These are phyloP conservation scores for Spodoptera litura DNA, from an alignment of 1,140 invertebrate species.

Conservation along the genomic window DNA sequence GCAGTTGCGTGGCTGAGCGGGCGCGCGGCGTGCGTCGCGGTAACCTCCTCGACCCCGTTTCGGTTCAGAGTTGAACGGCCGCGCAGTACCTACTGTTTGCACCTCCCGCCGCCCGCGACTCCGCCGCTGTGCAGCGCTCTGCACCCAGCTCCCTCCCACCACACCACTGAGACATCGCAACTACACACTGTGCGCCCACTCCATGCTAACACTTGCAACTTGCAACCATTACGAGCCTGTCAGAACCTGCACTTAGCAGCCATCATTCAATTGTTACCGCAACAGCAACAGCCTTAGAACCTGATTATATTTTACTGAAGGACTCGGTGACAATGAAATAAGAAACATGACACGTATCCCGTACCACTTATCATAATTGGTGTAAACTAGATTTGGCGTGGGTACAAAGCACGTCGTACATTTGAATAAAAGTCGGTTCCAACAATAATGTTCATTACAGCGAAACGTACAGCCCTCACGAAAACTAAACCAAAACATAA, in stretches of 20 bases:
- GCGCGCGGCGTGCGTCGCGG: constrained; percentile 47
- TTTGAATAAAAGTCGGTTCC: constrained; percentile 7
- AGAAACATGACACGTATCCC: too few relatives aligned
- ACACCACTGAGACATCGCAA: background rate
- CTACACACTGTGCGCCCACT: background rate
- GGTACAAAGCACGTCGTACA: constrained; percentile 13
- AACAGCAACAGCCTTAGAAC: too few relatives aligned
- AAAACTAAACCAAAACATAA: too few relatives aligned
- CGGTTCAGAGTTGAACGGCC: constrained; percentile 76
- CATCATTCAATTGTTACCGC: too few relatives aligned
- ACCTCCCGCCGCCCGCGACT: constrained; percentile 18
- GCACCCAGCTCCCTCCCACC: constrained; percentile 25
- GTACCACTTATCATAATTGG: too few relatives aligned
- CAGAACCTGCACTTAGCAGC: too few relatives aligned
- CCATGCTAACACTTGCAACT: too few relatives aligned
- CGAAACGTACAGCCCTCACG: background rate
- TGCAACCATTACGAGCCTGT: too few relatives aligned
- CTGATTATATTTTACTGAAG: background rate
- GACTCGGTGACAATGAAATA: too few relatives aligned
- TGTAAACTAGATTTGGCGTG: constrained; percentile 14
- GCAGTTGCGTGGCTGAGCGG: constrained; percentile 33
- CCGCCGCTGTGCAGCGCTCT: background rate
- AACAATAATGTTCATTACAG: constrained; percentile 7
- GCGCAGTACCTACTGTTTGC: constrained; percentile 58
- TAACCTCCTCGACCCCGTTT: constrained; percentile 73